Base-by-base conservation (phyloP, 2,113 vertebrate species). In the Aix galericulata region DNA sequence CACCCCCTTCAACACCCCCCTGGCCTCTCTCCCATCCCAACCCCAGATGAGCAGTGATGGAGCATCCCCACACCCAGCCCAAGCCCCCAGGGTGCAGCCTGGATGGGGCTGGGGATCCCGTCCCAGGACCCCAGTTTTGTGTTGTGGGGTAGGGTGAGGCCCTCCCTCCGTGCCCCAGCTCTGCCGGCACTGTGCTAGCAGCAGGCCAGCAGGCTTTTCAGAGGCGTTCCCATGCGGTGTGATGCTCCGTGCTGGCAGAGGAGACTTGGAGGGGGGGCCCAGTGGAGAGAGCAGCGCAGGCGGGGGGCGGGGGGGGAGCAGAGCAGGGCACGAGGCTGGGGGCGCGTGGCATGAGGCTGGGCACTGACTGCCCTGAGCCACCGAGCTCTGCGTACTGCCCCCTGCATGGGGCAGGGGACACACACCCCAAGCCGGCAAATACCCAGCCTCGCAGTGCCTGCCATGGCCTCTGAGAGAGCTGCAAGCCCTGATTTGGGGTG, bases 21-120 rank as follows among this genome's bases (percentile, higher is more conserved):
- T 52, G 29, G 0, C 62, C n/a, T 48, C 38, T 40, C 23, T 34
- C 25, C 50, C 10, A 21, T 48, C 48, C 38, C 44, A 52, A 32
- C 80, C 56, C 34, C 31, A 78, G 40, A 29, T 5, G 0, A 11
- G n/a, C 82, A 50, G 27, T n/a, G 2, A 23, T 3, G 26, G 40
- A 14, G 44, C 48, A 69, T 32, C 81, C 34, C 34, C 34, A 11
- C n/a, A 50, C 15, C 32, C 55, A 8, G 11, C 55, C 26, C 32
- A 3, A 56, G 10, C 3, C 25, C 32, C 32, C 2, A 2, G 63
- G 36, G 27, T n/a, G 40, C 20, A 0, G 36, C 1, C 1, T 0
- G 11, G 56, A 4, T 18, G 63, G 58, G 23, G 46, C 16, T 5
- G 63, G 36, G 63, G 34, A 9, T 3, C 34, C 13, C 32, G 0